These are phyloP conservation scores for Adelosebastes latens DNA, from an alignment of 2,797 vertebrate species.

Conservation along the genomic window DNA sequence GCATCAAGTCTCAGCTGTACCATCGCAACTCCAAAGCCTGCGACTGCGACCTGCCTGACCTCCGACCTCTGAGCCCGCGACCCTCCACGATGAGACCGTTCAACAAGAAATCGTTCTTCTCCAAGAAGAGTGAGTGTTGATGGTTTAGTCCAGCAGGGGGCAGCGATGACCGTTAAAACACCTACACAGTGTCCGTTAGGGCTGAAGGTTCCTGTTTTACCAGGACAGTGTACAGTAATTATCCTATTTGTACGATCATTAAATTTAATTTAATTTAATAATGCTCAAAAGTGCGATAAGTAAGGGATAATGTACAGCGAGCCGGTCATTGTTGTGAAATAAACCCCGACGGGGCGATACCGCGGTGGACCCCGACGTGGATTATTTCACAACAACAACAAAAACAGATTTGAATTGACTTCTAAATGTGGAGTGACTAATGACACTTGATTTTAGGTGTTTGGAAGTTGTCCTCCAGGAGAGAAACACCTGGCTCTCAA, in stretches of 20 bases:
- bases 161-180: neutral
- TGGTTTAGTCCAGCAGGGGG: neutral
- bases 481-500: neutral
- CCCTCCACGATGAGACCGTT: conserved; percentile 55
- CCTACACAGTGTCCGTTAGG: too few species aligned
- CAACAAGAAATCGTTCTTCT: conserved; percentile 87
- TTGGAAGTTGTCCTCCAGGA: neutral
- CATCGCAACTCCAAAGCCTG: conserved; percentile 76
- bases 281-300: too few species aligned
- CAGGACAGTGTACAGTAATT: too few species aligned
- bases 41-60: conserved; percentile 80
- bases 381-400: too few species aligned
- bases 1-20: conserved; percentile 86
- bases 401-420: too few species aligned
- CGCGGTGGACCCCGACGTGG: too few species aligned
- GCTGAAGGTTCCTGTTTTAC: neutral
- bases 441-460: too few species aligned
- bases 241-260: too few species aligned
- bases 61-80: conserved; percentile 44
- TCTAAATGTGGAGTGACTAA: too few species aligned
- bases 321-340: too few species aligned
- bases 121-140: conserved; percentile 89
- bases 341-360: rapidly evolving
- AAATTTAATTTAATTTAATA: too few species aligned
- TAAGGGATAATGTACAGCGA: too few species aligned